Evolutionary conservation across 2,888 invertebrate species (phyloP), one percentile per base, ranked within the genome.

Genomic region (Acrobasis consociella): DNA sequence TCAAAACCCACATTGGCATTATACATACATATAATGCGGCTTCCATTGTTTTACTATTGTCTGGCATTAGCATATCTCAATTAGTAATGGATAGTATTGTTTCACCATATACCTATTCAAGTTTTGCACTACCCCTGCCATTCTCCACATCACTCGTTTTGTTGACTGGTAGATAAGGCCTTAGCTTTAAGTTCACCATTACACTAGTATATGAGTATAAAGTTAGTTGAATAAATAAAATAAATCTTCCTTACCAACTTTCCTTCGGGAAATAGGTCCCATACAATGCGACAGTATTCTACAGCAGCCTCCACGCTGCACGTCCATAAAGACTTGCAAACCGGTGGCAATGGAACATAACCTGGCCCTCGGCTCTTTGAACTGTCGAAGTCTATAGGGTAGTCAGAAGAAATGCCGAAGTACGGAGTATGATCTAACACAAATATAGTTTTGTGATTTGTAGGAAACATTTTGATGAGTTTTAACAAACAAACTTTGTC

Each of bases 271-370:
- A 98, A 99, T n/a, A 99, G 93, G 87, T 99, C 99, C 97, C 98
- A 98, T 0, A 98, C 97, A 72, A 99, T 97, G 31, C 99, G 95
- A 75, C 98, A 98, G 82, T 99, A 99, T 86, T 99, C 99, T 65
- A 99, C 95, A 0, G 98, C 96, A 1, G 98, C 96, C 93, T 99
- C 99, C 0, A 99, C 97, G 70, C 97, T 97, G 77, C 97, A 98
- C 0, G 99, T 99, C 99, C 99, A 99, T 62, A 99, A 84, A 0
- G 97, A 97, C 87, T 99, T 99, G 67, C 95, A 96, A 66, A 99
- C 96, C 1, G 98, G 97, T 8, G 96, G 95, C 52, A 97, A 91
- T 0, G 96, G 96, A 62, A 96, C 96, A 72, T 95, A 94, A 61
- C 95, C 95, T 16, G 95, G 94, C 1, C 94, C 94, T 62, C 96